Conservation (phyloP, 1,140 invertebrate genomes). For the Rhopalosiphum maidis region DNA sequence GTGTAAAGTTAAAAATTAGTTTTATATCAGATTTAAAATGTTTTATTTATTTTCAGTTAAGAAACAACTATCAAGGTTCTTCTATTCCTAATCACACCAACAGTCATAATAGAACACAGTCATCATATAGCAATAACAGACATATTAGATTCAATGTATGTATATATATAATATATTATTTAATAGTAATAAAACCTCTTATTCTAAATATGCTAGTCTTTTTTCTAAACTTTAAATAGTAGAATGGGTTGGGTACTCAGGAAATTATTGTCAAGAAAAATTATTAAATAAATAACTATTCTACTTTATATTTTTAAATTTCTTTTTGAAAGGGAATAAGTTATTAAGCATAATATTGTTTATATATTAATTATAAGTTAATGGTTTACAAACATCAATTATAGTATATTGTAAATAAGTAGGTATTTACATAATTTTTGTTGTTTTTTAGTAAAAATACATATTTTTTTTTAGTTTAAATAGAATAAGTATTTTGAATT, state of each 20-base stretch:
- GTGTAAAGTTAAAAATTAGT: neutral
- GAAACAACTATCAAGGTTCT: neutral
- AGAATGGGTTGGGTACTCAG: neutral
- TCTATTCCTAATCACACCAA: neutral
- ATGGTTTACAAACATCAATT: too few relatives aligned
- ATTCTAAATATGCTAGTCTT: neutral
- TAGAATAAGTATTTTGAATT: too few relatives aligned
- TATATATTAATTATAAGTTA: too few relatives aligned
- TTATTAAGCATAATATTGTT: too few relatives aligned
- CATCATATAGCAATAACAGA: neutral
- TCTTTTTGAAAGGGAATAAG: too few relatives aligned
- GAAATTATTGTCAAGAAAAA: too few relatives aligned
- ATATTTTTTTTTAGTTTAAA: too few relatives aligned
- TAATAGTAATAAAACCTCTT: neutral
- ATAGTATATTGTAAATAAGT: too few relatives aligned
- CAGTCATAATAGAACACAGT: neutral
- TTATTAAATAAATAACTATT: too few relatives aligned
- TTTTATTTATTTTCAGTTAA: neutral
- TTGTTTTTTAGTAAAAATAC: too few relatives aligned
- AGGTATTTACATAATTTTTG: too few relatives aligned
- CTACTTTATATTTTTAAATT: too few relatives aligned
- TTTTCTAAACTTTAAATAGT: neutral
- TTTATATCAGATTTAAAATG: neutral
- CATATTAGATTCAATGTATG: slow-evolving; percentile 5
- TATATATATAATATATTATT: neutral